phyloP scores from a whole-genome alignment of 1,140 invertebrate species.

The Drosophila nebulosa region DNA sequence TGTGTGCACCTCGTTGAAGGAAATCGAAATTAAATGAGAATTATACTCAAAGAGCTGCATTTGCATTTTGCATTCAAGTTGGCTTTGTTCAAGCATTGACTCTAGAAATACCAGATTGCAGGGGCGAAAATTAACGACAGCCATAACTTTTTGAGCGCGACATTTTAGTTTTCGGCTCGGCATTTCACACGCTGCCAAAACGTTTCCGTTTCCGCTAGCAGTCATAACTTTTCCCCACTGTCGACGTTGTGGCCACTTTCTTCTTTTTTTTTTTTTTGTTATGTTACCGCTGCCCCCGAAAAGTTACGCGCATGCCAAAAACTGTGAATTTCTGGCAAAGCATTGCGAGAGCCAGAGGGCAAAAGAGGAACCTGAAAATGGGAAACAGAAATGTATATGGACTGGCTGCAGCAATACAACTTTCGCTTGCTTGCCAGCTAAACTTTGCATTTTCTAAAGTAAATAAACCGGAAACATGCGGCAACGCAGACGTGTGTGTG shows the following conservation, averaged over 20 bases:
- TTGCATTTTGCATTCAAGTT: conserved; percentile 17
- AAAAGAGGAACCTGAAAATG: not conserved
- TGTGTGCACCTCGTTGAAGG: no score
- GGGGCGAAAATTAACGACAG: conserved; percentile 45
- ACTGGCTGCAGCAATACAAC: conserved; percentile 34
- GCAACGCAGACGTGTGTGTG: conserved; percentile 17
- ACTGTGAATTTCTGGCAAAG: conserved; percentile 27
- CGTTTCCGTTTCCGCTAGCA: conserved; percentile 67
- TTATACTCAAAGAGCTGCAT: conserved; percentile 32
- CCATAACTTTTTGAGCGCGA: conserved; percentile 62
- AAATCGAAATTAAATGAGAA: conserved; percentile 33
- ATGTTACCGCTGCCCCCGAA: conserved; percentile 3
- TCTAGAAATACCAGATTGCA: conserved; percentile 1
- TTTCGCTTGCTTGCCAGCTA: conserved; percentile 34
- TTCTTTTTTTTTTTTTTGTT: conserved; percentile 11
- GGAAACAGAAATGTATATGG: conserved; percentile 27
- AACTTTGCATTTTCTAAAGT: conserved; percentile 37
- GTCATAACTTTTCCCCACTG: conserved; percentile 49
- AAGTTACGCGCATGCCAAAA: conserved; percentile 56
- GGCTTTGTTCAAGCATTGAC: not conserved
- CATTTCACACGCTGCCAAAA: conserved; percentile 74
- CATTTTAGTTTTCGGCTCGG: conserved; percentile 61
- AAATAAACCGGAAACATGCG: conserved; percentile 61
- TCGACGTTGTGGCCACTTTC: conserved; percentile 10
- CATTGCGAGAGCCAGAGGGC: not conserved